A percentile compares a stretch with the other conserved stretches of the same genome.
Evolutionary conservation across 2,888 invertebrate species (phyloP).

Genomic region (Amphipyra berbera): DNA sequence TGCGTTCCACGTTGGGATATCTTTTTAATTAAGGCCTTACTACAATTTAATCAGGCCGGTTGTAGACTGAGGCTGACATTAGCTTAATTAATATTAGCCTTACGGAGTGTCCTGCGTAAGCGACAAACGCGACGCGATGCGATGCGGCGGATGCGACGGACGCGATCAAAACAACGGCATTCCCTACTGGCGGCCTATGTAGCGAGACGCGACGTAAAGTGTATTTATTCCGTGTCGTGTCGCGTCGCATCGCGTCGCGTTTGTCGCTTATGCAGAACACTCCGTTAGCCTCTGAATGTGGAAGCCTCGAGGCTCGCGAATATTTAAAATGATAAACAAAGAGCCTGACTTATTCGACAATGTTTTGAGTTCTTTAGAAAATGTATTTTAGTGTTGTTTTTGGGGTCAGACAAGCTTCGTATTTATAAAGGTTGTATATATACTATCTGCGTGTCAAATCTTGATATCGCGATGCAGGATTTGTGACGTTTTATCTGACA

Average conservation of each 20-base stretch:
- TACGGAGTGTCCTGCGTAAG: background rate
- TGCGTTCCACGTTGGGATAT: conserved; percentile 13
- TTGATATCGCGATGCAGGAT: too few relatives aligned
- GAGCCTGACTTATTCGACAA: background rate
- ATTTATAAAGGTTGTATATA: background rate
- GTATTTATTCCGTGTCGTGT: too few relatives aligned
- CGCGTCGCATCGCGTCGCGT: too few relatives aligned
- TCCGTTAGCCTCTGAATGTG: background rate
- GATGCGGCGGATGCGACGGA: too few relatives aligned
- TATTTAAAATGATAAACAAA: conserved; percentile 11
- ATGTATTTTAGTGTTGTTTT: background rate
- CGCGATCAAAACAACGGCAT: too few relatives aligned
- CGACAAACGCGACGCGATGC: too few relatives aligned
- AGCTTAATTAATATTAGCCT: conserved; percentile 47
- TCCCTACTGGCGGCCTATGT: too few relatives aligned
- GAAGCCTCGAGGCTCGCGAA: conserved; percentile 4
- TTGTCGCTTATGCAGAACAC: too few relatives aligned
- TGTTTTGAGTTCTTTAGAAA: background rate
- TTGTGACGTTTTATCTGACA: too few relatives aligned
- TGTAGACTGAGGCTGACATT: conserved; percentile 32
- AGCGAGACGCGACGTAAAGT: too few relatives aligned
- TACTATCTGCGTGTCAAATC: too few relatives aligned
- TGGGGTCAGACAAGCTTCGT: background rate
- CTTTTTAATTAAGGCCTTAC: conserved; percentile 44
- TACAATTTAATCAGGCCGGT: conserved; percentile 39